These are phyloP conservation scores for Uria aalge DNA, from an alignment of 2,113 vertebrate genomes.

Conservation along the genomic window DNA sequence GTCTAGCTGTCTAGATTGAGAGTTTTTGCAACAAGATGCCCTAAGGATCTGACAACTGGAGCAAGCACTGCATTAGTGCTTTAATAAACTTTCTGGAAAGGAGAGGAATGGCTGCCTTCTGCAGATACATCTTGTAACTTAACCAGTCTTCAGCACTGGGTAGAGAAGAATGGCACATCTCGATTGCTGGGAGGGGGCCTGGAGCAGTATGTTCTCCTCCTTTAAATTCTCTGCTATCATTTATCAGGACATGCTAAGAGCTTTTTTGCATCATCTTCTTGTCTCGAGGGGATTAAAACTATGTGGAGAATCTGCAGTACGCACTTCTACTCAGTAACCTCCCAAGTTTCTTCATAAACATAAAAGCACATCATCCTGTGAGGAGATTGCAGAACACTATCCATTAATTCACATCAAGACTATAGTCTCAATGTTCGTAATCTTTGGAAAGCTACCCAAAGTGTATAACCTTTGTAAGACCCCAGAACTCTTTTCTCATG, in stretches of 20 bases:
- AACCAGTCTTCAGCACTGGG: not conserved
- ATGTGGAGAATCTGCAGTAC: not conserved
- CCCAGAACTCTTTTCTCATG: slow-evolving; percentile 9
- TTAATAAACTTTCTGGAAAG: not conserved
- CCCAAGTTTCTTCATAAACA: not conserved
- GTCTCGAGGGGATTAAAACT: not conserved
- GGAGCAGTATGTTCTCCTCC: not conserved
- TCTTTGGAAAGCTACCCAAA: not conserved
- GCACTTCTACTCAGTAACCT: not conserved
- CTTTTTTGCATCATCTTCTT: not conserved
- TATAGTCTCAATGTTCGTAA: not conserved
- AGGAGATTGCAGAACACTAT: not conserved
- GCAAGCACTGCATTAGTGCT: not conserved
- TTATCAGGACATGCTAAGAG: not conserved
- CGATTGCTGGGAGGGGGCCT: not conserved
- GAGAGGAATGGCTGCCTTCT: not conserved
- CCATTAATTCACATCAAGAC: not conserved
- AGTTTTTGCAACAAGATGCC: not conserved
- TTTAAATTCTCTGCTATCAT: not conserved
- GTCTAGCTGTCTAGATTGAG: not conserved
- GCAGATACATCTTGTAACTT: not conserved
- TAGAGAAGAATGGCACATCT: not conserved
- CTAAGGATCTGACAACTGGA: not conserved
- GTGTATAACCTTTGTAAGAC: not conserved
- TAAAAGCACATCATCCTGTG: not conserved